Evolutionary conservation across 2,113 vertebrate genomes (phyloP), one percentile per base, ranked within the genome.

Genomic region (Recurvirostra avosetta): DNA sequence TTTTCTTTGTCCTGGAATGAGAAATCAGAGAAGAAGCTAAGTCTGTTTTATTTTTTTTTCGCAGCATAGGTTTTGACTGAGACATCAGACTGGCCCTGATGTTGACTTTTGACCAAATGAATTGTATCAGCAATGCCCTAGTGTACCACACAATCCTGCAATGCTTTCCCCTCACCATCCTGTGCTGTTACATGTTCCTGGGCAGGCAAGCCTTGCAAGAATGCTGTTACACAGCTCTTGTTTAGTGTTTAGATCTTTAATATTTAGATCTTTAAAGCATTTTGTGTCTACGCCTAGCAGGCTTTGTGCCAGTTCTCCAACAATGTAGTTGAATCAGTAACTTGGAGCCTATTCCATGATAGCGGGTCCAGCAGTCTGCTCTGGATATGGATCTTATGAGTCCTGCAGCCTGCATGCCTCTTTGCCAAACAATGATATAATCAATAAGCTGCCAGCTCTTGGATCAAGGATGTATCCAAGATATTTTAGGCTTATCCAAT

Each of bases 401-500:
- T 95, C 95, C 93, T 95, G 94, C 92, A 95, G 96, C 94, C 96
- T 97, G 86, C 34, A 22, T 53, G 84, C 92, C 86, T 92, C 91
- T 96, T 96, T 97, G 97, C 97, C 97, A 97, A 95, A 95, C 82
- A 97, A 95, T 97, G 97, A 97, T 97, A 97, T 93, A 97, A 97
- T 97, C 96, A 95, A 96, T 96, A 96, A 95, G 92, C 94, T 97
- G 97, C 96, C 97, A 97, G 72, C 94, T 95, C 92, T 97, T 97
- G 96, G 95, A 97, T 97, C 85, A 93, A 88, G 90, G 62, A 81
- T 95, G 85, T 36, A 97, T 97, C 95, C 96, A 96, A 94, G 97
- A 97, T 97, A 97, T 96, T 97, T 97, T 97, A 88, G 88, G 96
- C 96, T 97, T 97, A 97, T 96, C 94, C 97, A 97, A 96, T 97